Evolutionary conservation across 1,140 invertebrate genomes (phyloP).

Genomic region (Drosophila tropicalis): DNA sequence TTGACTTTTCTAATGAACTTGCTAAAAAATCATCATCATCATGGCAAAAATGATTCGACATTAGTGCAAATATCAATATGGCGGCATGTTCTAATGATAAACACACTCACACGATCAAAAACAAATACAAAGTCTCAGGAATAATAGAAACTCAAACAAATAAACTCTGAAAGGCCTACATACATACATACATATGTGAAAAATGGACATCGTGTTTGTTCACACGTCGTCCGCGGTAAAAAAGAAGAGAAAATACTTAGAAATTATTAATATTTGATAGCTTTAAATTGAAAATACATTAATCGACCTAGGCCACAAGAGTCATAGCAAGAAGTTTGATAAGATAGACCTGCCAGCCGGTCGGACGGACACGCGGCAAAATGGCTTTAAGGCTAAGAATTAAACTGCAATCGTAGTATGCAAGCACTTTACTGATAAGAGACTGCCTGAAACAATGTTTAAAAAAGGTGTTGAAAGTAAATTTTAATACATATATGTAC

Average conservation of each 20-base stretch:
- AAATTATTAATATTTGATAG: slow-evolving; percentile 20
- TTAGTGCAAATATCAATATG: slow-evolving; percentile 57
- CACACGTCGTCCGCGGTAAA: slow-evolving; percentile 61
- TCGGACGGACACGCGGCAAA: not conserved
- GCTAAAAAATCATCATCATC: slow-evolving; percentile 47
- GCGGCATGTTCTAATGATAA: slow-evolving; percentile 46
- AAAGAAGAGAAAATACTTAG: slow-evolving; percentile 39
- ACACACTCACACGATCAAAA: slow-evolving; percentile 34
- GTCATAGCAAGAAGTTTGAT: slow-evolving; percentile 40
- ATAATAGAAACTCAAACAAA: slow-evolving; percentile 33
- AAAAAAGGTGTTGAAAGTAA: slow-evolving; percentile 10
- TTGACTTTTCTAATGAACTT: slow-evolving; percentile 51
- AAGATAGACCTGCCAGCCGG: slow-evolving; percentile 48
- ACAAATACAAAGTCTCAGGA: slow-evolving; percentile 54
- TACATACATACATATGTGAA: not conserved
- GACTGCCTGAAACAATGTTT: too few species aligned
- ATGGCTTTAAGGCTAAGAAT: slow-evolving; percentile 12
- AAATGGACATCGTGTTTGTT: slow-evolving; percentile 55
- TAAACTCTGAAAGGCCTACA: slow-evolving; percentile 15
- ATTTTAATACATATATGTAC: not conserved
- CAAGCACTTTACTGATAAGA: slow-evolving; percentile 51
- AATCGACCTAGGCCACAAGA: slow-evolving; percentile 29
- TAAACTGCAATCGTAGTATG: slow-evolving; percentile 28
- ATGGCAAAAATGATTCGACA: slow-evolving; percentile 37
- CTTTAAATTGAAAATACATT: slow-evolving; percentile 48